Base-by-base conservation (phyloP, 1,140 invertebrate genomes). In the Arion vulgaris region DNA sequence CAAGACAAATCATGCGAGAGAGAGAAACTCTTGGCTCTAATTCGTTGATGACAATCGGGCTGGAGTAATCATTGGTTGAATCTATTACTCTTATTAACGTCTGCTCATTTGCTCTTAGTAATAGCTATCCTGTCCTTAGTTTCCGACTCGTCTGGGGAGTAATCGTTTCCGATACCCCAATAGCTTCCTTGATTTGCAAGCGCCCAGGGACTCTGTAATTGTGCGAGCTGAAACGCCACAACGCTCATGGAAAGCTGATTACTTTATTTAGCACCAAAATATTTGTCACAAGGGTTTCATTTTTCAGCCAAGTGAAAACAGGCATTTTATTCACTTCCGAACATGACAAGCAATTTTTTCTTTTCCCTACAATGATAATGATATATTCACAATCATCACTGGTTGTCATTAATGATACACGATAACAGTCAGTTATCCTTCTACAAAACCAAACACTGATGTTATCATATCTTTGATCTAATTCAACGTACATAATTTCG, bases 191-290 rank as follows among this genome's bases (percentile, higher is more conserved):
- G 66, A 80, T 80, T 80, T 80, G 36, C 39, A 41, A 71, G 78
- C 78, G 19, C 62, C 26, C 23, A 32, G 68, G 39, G 62, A 66
- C 78, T 13, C 45, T 66, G 62, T 80, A 80, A 80, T 80, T 80
- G 78, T 45, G 41, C 17, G 23, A 19, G 38, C 78, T 34, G 32
- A 7, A 9, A 71, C 66, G 39, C 36, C 39, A 1, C 23, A 9
- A 71, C 66, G 39, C 36, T 49, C 23, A 26, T 80, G 45, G 39
- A 23, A 9, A 23, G 39, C 66, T 57, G 41, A 80, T 80, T 62
- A 36, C 78, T 69, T 80, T 80, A 80, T 80, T 80, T 80, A 80
- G 53, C 66, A 32, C 66, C 62, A 71, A 69, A 71, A 80, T 80
- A 80, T 80, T 80, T 80, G 68, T 80, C 66, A 28, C 78, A 41